Base-by-base conservation (phyloP, 2,113 vertebrate genomes). In the Loxodonta africana region DNA sequence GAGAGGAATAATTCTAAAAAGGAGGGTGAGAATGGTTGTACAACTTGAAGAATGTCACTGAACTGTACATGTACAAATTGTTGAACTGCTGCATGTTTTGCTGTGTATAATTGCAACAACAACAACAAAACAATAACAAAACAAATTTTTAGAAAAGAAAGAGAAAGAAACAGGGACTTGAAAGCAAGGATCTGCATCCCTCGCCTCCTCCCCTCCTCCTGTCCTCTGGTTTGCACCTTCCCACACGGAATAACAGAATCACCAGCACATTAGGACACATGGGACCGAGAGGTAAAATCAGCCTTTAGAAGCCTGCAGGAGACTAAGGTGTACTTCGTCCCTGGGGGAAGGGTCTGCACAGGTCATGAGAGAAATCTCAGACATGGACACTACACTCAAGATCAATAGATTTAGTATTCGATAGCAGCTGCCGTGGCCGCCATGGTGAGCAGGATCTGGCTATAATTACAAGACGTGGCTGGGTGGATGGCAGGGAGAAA, bases 141-240 rank as follows among this genome's bases (percentile, higher is more conserved):
- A 60, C 4, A 60, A 60, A 60, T 60, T 60, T 14, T 37, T 37
- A 37, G 37, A 37, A 37, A 37, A 60, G 2, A 60, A 60, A 20
- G 17, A 20, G 57, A 15, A 14, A 20, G 57, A 60, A 20, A 98
- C 95, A 10, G 48, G 48, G 48, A 48, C 99, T 99, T 98, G 98
- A 99, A 97, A 99, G 93, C 99, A 99, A 98, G 99, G 99, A 88
- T 99, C 97, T 99, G 99, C 81, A 98, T 99, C 78, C 99, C 98
- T 96, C 99, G 99, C 99, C 97, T 97, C 98, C 91, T 98, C 98
- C 97, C 98, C 98, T 90, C 97, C 37, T 83, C 82, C 21, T 92
- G 25, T 51, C 8, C 97, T 86, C 98, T 97, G 7, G 97, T 95
- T 46, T 97, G 83, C 62, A 96, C 83, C 78, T 87, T 51, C 44